Evolutionary conservation across 1,140 invertebrate species (phyloP).

Genomic region (Drosophila repleta): DNA sequence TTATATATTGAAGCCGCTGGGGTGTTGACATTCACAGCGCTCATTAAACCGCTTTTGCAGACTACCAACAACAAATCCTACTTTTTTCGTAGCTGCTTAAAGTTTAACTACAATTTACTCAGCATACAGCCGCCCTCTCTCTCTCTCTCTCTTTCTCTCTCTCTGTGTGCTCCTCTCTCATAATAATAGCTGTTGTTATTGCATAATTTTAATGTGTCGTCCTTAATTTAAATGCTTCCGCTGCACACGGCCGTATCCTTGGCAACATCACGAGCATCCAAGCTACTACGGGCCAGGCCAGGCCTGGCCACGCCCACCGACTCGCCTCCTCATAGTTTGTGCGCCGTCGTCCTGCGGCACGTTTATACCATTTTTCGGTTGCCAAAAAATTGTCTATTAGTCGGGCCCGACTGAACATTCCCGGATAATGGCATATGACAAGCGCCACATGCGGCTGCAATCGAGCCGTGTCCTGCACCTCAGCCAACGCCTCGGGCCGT

Average conservation of each 20-base stretch:
- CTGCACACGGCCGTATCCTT: slow-evolving; percentile 72
- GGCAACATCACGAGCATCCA: slow-evolving; percentile 48
- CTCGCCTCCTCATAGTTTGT: neutral
- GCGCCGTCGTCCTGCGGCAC: slow-evolving; percentile 26
- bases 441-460: slow-evolving; percentile 78
- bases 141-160: neutral
- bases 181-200: slow-evolving; percentile 79
- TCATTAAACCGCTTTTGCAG: slow-evolving; percentile 61
- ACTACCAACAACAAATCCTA: neutral
- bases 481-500: slow-evolving; percentile 21
- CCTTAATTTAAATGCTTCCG: slow-evolving; percentile 82
- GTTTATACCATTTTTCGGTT: slow-evolving; percentile 63
- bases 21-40: slow-evolving; percentile 74
- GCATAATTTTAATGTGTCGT: slow-evolving; percentile 82
- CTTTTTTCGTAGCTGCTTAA: slow-evolving; percentile 28
- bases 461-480: slow-evolving; percentile 34
- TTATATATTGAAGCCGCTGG: slow-evolving; percentile 50
- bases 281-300: neutral
- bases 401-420: slow-evolving; percentile 73
- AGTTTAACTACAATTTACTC: slow-evolving; percentile 51
- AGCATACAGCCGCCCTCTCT: neutral
- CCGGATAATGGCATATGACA: slow-evolving; percentile 81
- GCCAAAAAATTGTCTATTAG: slow-evolving; percentile 82
- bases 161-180: slow-evolving; percentile 16
- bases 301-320: neutral